phyloP scores from a whole-genome alignment of 2,797 vertebrate species.

The Chelonia mydas region DNA sequence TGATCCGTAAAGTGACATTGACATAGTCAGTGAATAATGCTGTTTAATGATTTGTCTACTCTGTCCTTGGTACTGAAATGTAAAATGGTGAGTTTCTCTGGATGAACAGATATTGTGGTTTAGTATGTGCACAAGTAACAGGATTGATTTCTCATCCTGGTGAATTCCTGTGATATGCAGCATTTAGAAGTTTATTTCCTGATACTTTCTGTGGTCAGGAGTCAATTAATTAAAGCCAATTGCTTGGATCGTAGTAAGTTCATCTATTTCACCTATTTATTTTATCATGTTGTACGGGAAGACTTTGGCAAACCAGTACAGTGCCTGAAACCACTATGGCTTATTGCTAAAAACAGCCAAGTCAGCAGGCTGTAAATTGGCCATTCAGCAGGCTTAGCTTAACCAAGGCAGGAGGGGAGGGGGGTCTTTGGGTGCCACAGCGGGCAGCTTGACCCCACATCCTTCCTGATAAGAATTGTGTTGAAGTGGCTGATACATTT shows the following conservation, averaged over 20 bases:
- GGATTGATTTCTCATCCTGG: not conserved
- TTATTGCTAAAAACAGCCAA: no score
- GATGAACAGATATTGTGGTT: not conserved
- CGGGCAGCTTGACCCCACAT: no score
- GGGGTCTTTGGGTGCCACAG: no score
- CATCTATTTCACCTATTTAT: not conserved
- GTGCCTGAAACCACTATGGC: no score
- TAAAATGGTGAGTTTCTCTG: not conserved
- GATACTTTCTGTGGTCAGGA: not conserved
- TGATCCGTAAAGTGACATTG: not conserved
- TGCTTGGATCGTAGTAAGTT: not conserved
- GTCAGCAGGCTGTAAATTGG: no score
- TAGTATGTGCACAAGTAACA: not conserved
- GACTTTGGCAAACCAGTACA: no score
- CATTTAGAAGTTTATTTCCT: not conserved
- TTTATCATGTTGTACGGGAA: not conserved
- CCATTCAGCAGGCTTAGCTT: no score
- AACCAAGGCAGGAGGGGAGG: no score
- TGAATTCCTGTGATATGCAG: not conserved
- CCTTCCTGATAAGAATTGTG: no score
- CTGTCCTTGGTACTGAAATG: conserved; percentile 34
- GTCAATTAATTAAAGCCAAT: not conserved
- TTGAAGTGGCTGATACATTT: no score
- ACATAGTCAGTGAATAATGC: not conserved
- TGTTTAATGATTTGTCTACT: not conserved